phyloP scores from a whole-genome alignment of 2,113 vertebrate species.

The Neodontobutis hainanensis region DNA sequence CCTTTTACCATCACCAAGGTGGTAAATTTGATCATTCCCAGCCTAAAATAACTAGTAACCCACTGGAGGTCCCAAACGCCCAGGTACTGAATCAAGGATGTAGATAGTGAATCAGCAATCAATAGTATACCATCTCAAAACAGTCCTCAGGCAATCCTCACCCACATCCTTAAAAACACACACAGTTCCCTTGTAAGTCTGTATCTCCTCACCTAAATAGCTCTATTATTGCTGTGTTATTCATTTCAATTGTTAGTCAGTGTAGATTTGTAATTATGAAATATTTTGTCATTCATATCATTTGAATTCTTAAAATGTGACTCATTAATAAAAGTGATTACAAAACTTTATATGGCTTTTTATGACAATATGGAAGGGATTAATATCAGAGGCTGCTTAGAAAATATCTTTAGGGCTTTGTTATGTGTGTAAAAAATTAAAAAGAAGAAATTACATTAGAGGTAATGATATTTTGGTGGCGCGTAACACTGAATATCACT shows the following conservation, averaged over 20 bases:
- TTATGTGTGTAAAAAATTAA: constrained; percentile 1
- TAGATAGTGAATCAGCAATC: constrained; percentile 72
- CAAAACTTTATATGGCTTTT: constrained; percentile 16
- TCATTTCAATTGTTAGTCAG: constrained; percentile 25
- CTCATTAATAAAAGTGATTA: constrained; percentile 22
- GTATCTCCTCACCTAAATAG: constrained; percentile 25
- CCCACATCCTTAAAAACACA: constrained; percentile 57
- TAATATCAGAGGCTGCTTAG: constrained; percentile 14
- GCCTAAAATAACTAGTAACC: constrained; percentile 57
- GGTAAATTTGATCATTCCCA: constrained; percentile 18
- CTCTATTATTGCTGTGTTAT: constrained; percentile 4
- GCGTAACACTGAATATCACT: constrained; percentile 41
- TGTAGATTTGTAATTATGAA: constrained; percentile 1
- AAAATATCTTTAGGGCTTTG: constrained; percentile 13
- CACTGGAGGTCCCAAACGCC: constrained; percentile 51
- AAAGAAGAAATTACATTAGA: constrained; percentile 25
- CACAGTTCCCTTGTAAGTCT: constrained; percentile 44
- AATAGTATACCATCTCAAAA: constrained; percentile 66
- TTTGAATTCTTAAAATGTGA: constrained; percentile 19
- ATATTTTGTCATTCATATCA: neutral
- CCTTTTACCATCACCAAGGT: neutral
- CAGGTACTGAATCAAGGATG: constrained; percentile 59
- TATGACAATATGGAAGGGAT: constrained; percentile 10
- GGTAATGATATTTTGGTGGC: constrained; percentile 15
- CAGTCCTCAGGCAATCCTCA: constrained; percentile 64